Evolutionary conservation across 2,113 vertebrate genomes (phyloP), one percentile per base, ranked within the genome.

Genomic region (Lepus americanus): DNA sequence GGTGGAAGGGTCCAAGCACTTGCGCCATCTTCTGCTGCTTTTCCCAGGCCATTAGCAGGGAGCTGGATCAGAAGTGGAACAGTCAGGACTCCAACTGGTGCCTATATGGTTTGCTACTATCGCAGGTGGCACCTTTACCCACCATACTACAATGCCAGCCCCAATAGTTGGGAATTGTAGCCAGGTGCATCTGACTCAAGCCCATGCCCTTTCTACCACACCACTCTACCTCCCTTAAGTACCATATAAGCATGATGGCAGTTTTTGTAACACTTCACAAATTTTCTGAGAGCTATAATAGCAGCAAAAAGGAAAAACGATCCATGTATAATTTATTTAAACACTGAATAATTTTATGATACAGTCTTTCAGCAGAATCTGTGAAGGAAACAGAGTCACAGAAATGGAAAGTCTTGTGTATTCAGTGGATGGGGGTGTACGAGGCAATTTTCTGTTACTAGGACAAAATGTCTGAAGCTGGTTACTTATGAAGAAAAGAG

Each of bases 131-230:
- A 44, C 44, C 7, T 44, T 44, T 44, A 7, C 7, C 44, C 44
- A 44, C 44, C 44, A 44, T 44, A 44, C 44, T 44, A 44, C 44
- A 44, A 44, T 7, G 44, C 44, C 44, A 7, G 44, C 29, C 0
- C 16, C 9, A 29, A 0, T 4, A 19, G 8, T 11, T 25, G 14
- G 31, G 12, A 29, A 17, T 14, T 27, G 1, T 44, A 9, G 10
- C 33, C 9, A 4, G 13, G 1, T 1, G 5, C 19, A 0, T 22
- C n/a, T 3, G 9, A 33, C 25, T 36, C 20, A 4, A 5, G 4
- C 7, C 29, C 5, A 4, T 1, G 11, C 2, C 13, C 44, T 83
- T 29, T 11, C 27, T 16, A 8, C 4, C 16, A 5, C 8, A 22
- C 31, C 23, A 13, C 3, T 9, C 44, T 1, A 5, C 14, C 9